phyloP scores from a whole-genome alignment of 2,888 invertebrate genomes.

The Thymelicus lineola region DNA sequence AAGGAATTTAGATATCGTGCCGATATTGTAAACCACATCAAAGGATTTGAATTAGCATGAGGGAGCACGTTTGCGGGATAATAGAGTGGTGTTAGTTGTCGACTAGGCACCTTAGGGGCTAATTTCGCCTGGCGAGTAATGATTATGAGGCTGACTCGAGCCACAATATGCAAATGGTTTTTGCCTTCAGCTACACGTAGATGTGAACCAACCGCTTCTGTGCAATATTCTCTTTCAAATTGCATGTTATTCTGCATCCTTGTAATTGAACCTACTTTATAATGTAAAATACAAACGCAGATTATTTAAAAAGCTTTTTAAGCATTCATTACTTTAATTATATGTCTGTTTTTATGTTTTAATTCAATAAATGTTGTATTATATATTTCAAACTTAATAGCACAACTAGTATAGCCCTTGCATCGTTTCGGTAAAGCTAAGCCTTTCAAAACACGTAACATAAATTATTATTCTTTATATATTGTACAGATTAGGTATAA shows the following conservation, averaged over 20 bases:
- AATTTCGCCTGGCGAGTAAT: conserved; percentile 79
- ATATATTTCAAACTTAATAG: too few relatives aligned
- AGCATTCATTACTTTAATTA: too few relatives aligned
- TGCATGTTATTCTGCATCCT: conserved; percentile 44
- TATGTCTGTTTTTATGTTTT: too few relatives aligned
- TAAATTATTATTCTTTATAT: too few relatives aligned
- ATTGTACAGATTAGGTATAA: too few relatives aligned
- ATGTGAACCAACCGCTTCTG: conserved; percentile 53
- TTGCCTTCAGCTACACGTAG: conserved; percentile 70
- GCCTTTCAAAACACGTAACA: too few relatives aligned
- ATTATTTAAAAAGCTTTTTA: neutral
- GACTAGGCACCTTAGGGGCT: conserved; percentile 80
- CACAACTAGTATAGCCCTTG: too few relatives aligned
- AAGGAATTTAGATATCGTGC: conserved; percentile 45
- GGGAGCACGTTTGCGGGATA: conserved; percentile 77
- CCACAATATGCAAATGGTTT: conserved; percentile 82
- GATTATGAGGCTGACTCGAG: conserved; percentile 73
- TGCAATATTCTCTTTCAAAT: conserved; percentile 53
- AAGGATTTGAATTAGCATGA: conserved; percentile 80
- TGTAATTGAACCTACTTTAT: conserved; percentile 37
- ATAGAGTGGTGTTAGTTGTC: conserved; percentile 76
- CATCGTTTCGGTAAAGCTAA: too few relatives aligned
- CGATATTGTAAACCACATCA: conserved; percentile 71
- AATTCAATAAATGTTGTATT: too few relatives aligned
- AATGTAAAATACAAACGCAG: conserved; percentile 11